Evolutionary conservation across 1,140 invertebrate genomes (phyloP), one percentile per base, ranked within the genome.

Genomic region (Linepithema humile): DNA sequence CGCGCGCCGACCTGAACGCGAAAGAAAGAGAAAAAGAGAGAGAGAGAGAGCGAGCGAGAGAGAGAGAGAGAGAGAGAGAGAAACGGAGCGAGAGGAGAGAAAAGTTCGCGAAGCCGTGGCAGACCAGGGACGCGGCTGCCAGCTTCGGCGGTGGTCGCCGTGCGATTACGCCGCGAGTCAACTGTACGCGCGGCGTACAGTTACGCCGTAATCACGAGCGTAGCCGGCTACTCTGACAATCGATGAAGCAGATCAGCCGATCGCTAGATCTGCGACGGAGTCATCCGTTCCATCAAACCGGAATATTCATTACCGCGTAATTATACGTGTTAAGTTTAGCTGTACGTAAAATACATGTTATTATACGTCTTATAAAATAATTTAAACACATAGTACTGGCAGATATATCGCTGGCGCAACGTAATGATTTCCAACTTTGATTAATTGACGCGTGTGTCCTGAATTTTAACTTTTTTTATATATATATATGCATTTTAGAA

Each of bases 81-180:
- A 40, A 48, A 84, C 12, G 72, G 73, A 64, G 59, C 45, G 38
- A 70, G 43, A 82, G 20, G 53, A 75, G 62, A 75, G 65, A 73
- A 45, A 53, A 83, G 57, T 83, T 83, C 20, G 60, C 74, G 2
- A 50, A 67, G 74, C 20, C 80, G 64, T 43, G 43, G 43, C 29
- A 45, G 53, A 82, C 15, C 38, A 38, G 53, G 15, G 43, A 77
- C 57, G 40, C 57, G 59, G 38, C 53, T 74, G 69, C 70, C 72
- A 73, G 70, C 55, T 50, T 60, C 69, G 80, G 12, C 26, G 55
- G 80, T 77, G 78, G 72, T 75, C 57, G 73, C 45, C 70, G 72
- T 45, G 43, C 59, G 72, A 83, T 83, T 55, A 45, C 64, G 45
- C 45, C 20, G 73, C 72, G 70, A 65, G 26, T 62, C 55, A 35